Conservation (phyloP, 2,113 vertebrate species). For the Atlantisia rogersi region DNA sequence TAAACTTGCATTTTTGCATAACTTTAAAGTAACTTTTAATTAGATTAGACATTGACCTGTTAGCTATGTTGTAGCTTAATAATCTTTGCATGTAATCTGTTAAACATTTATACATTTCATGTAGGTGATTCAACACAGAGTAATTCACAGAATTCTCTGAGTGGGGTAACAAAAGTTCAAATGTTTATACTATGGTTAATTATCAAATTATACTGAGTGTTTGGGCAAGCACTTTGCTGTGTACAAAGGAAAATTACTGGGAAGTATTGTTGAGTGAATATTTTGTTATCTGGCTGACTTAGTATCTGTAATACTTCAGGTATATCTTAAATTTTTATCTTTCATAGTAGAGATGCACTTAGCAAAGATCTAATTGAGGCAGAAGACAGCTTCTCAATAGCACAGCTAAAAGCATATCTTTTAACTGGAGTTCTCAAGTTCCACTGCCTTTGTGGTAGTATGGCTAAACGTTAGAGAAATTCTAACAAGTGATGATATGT, state of each 20-base stretch:
- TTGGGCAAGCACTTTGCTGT: neutral
- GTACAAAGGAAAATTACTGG: neutral
- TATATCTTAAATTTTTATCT: neutral
- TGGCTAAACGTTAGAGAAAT: neutral
- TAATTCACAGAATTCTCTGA: neutral
- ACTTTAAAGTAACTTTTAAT: constrained; percentile 38
- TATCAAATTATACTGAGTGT: neutral
- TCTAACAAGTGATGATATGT: neutral
- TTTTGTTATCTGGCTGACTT: neutral
- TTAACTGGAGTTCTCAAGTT: neutral
- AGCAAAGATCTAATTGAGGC: neutral
- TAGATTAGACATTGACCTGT: constrained; percentile 5
- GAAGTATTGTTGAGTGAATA: neutral
- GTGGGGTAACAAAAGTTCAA: neutral
- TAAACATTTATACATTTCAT: constrained; percentile 14
- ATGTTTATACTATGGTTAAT: neutral
- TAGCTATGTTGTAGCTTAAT: neutral
- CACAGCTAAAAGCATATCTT: neutral
- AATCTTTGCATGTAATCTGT: neutral
- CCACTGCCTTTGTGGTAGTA: neutral
- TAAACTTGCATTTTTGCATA: neutral
- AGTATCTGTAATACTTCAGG: neutral
- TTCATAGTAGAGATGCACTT: neutral
- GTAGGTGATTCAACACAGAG: neutral
- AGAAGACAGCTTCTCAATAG: neutral